Evolutionary conservation across 2,797 vertebrate species (phyloP).

Genomic region (Gypaetus barbatus): DNA sequence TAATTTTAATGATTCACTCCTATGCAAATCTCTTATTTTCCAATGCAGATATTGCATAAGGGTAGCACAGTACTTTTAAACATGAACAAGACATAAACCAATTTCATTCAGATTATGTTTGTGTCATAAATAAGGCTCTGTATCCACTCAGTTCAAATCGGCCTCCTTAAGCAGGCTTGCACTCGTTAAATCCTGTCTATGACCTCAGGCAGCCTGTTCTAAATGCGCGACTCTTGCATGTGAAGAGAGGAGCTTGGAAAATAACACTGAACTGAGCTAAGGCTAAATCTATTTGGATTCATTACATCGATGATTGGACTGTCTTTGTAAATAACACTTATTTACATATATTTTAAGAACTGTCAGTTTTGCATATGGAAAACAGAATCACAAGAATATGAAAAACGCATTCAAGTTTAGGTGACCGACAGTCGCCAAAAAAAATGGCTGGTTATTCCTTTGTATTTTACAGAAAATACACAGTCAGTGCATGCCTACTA

Average conservation of each 20-base stretch:
- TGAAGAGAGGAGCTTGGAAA: not conserved
- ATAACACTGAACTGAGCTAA: conserved; percentile 11
- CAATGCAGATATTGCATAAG: conserved; percentile 30
- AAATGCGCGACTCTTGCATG: conserved; percentile 8
- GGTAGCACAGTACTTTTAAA: not conserved
- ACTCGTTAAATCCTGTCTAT: conserved; percentile 31
- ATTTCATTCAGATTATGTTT: conserved; percentile 42
- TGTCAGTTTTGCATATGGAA: not conserved
- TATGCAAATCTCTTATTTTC: conserved; percentile 47
- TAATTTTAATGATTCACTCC: conserved; percentile 33
- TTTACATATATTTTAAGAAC: conserved; percentile 6
- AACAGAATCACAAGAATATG: not conserved
- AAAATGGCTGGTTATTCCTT: not conserved
- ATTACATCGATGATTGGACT: not conserved
- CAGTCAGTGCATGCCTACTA: not conserved
- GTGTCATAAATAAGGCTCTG: conserved; percentile 37
- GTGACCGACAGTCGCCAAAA: not conserved
- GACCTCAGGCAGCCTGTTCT: conserved; percentile 45
- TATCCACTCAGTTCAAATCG: conserved; percentile 33
- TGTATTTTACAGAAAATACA: not conserved
- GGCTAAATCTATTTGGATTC: not conserved
- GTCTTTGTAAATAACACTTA: conserved; percentile 8
- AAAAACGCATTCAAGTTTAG: not conserved
- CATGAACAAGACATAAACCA: not conserved
- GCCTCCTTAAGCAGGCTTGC: conserved; percentile 44